Evolutionary conservation across 2,113 vertebrate species (phyloP).

Genomic region (Melozone crissalis): DNA sequence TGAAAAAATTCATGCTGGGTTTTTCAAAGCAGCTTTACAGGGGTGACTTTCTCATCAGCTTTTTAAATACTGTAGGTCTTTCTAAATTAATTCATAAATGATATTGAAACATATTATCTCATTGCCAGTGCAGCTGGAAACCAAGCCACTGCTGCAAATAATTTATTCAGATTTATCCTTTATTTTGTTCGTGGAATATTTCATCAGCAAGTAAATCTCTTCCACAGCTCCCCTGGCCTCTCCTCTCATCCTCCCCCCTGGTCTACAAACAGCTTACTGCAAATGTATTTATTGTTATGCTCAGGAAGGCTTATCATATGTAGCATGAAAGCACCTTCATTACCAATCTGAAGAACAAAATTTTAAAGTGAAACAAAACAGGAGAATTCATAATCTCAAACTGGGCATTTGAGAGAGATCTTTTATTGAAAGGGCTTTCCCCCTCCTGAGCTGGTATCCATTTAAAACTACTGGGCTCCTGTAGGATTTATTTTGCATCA

Average conservation of each 20-base stretch:
- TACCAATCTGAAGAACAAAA: not conserved
- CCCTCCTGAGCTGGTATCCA: not conserved
- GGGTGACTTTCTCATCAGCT: not conserved
- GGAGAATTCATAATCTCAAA: not conserved
- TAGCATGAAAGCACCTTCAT: not conserved
- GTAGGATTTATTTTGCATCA: not conserved
- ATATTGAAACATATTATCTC: not conserved
- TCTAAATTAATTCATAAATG: not conserved
- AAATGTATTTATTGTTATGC: not conserved
- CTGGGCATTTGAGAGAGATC: not conserved
- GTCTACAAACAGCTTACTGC: not conserved
- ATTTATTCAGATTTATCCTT: slow-evolving; percentile 5
- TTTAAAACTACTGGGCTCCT: not conserved
- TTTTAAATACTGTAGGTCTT: not conserved
- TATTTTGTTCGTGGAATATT: not conserved
- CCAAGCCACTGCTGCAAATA: not conserved
- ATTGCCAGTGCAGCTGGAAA: not conserved
- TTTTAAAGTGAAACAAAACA: not conserved
- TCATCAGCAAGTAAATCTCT: not conserved
- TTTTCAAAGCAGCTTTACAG: not conserved
- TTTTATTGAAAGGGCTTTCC: not conserved
- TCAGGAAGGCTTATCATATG: not conserved
- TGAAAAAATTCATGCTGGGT: not conserved
- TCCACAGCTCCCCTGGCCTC: not conserved
- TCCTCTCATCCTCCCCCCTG: not conserved